Conservation (phyloP, 2,113 vertebrate species). For the Neopipo cinnamomea region DNA sequence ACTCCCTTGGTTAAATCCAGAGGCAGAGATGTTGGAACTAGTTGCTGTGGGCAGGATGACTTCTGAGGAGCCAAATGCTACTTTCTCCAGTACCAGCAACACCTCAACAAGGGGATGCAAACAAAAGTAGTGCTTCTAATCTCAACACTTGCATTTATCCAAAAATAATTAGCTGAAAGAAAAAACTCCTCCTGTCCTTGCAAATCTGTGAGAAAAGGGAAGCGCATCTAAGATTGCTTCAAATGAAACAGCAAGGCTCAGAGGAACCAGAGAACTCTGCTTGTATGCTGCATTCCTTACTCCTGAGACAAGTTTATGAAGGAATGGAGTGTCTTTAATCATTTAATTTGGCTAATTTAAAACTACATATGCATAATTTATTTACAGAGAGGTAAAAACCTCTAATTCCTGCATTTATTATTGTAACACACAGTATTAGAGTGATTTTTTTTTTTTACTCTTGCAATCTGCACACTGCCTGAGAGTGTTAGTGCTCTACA, state of each 20-base stretch:
- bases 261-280: constrained; percentile 32
- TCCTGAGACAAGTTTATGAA: constrained; percentile 82
- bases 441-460: constrained; percentile 67
- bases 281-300: constrained; percentile 38
- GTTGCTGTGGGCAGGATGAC: neutral
- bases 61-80: neutral
- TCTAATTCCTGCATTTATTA: constrained; percentile 86
- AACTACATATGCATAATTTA: constrained; percentile 82
- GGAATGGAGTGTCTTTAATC: constrained; percentile 86
- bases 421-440: constrained; percentile 75
- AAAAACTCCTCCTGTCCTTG: constrained; percentile 9
- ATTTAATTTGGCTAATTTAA: constrained; percentile 88
- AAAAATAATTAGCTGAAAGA: constrained; percentile 31
- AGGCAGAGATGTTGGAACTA: neutral
- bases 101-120: neutral
- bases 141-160: neutral
- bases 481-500: constrained; percentile 72
- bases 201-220: neutral
- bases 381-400: constrained; percentile 78
- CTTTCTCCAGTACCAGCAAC: neutral
- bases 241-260: constrained; percentile 30
- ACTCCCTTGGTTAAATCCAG: neutral
- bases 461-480: constrained; percentile 73
- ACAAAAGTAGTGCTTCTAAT: neutral
- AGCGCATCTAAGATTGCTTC: constrained; percentile 5